Percentiles rank a stretch among this genome's conserved stretches.
phyloP scores from a whole-genome alignment of 2,888 invertebrate genomes.

The Netelia inedita region DNA sequence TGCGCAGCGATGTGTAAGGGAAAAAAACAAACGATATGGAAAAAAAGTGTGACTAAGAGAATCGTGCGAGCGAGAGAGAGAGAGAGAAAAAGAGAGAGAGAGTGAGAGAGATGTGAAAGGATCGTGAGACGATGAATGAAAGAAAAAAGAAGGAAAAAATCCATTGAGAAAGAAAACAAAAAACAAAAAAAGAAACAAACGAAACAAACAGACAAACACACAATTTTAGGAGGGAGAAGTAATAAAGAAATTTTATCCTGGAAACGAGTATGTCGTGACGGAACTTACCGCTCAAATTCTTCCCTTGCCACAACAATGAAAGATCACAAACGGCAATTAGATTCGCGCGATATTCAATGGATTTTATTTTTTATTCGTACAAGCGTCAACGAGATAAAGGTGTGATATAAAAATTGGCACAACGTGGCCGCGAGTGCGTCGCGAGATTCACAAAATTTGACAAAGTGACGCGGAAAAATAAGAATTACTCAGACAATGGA shows the following conservation, averaged over 20 bases:
- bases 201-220: slow-evolving; percentile 67
- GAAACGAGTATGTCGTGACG: slow-evolving; percentile 57
- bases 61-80: slow-evolving; percentile 44
- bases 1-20: slow-evolving; percentile 84
- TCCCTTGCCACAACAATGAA: slow-evolving; percentile 28
- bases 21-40: slow-evolving; percentile 69
- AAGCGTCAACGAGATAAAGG: neutral
- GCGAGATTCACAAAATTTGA: neutral
- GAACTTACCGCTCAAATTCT: slow-evolving; percentile 70
- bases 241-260: slow-evolving; percentile 85
- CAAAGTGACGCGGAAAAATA: neutral
- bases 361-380: neutral
- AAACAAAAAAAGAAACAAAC: slow-evolving; percentile 56
- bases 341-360: neutral
- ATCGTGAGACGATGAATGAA: slow-evolving; percentile 49
- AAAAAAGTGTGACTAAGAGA: slow-evolving; percentile 61
- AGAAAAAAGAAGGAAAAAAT: slow-evolving; percentile 45
- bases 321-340: neutral
- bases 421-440: too few relatives aligned
- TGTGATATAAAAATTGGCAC: too few relatives aligned
- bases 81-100: slow-evolving; percentile 39
- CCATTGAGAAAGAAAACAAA: slow-evolving; percentile 51
- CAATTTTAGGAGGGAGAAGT: slow-evolving; percentile 82
- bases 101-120: slow-evolving; percentile 42
- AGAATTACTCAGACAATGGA: slow-evolving; percentile 26